A percentile compares a stretch with the other conserved stretches of the same genome.
phyloP scores from a whole-genome alignment of 2,113 vertebrate species.

The Podocnemis expansa region DNA sequence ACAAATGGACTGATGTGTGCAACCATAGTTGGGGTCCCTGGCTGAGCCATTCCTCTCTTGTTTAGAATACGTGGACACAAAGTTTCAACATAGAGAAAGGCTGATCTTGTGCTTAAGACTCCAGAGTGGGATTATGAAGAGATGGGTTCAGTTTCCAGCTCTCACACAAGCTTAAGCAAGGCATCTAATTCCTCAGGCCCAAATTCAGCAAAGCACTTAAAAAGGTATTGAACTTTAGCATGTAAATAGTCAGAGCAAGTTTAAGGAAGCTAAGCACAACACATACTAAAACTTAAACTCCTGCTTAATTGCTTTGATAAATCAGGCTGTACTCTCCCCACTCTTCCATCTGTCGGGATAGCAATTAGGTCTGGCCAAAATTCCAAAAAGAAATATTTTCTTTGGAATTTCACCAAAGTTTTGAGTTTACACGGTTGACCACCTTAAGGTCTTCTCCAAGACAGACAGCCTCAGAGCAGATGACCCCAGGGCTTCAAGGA shows the following conservation, averaged over 20 bases:
- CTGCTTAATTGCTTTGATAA: too few species aligned
- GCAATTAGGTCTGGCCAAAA: too few species aligned
- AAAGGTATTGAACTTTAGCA: not conserved
- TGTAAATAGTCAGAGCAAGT: too few species aligned
- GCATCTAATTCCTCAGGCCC: not conserved
- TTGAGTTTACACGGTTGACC: too few species aligned
- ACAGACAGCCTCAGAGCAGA: not conserved
- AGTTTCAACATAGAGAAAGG: not conserved
- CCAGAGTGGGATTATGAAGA: not conserved
- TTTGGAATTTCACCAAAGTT: too few species aligned
- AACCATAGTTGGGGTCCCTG: not conserved
- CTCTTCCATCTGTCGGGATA: too few species aligned
- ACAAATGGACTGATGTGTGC: not conserved
- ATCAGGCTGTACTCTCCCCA: too few species aligned
- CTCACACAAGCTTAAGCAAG: not conserved
- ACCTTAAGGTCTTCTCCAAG: not conserved
- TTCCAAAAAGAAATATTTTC: too few species aligned
- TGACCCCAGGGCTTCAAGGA: accelerated
- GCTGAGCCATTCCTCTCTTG: not conserved
- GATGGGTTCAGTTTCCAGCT: too few species aligned
- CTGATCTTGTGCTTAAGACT: not conserved
- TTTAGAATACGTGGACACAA: not conserved
- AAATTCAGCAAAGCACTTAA: not conserved
- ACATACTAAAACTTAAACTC: too few species aligned
- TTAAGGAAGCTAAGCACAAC: too few species aligned